Conservation (phyloP, 2,888 invertebrate species). For the Polyploca ridens region DNA sequence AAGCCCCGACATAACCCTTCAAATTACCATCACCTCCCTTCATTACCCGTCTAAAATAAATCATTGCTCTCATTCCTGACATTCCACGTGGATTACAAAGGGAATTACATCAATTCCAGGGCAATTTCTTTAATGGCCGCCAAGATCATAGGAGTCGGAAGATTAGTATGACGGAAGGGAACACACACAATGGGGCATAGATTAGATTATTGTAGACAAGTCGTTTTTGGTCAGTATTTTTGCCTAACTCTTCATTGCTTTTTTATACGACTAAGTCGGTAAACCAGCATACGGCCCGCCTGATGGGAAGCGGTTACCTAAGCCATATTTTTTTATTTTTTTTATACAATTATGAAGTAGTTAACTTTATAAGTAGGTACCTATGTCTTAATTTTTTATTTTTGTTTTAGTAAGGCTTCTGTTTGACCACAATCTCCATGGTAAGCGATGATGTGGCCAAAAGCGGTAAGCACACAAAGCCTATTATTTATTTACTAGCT, state of each 20-base stretch:
- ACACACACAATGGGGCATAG: constrained; percentile 46
- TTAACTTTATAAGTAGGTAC: too few species aligned
- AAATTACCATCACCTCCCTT: constrained; percentile 3
- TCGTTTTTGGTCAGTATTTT: neutral
- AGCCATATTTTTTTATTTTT: too few species aligned
- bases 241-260: neutral
- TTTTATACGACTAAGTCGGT: neutral
- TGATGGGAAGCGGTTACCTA: too few species aligned
- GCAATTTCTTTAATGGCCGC: constrained; percentile 57
- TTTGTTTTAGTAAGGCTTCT: neutral
- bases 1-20: neutral
- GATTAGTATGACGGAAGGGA: constrained; percentile 41
- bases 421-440: too few species aligned
- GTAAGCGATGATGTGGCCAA: too few species aligned
- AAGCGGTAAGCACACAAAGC: too few species aligned
- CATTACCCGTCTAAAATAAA: constrained; percentile 22
- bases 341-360: too few species aligned
- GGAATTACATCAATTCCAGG: constrained; percentile 46
- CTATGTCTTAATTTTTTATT: neutral
- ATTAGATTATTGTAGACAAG: constrained; percentile 15
- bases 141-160: constrained; percentile 42
- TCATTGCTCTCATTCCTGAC: constrained; percentile 39
- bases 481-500: too few species aligned
- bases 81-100: constrained; percentile 47
- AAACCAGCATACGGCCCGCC: too few species aligned